Conservation (phyloP, 2,797 vertebrate species). For the Mus caroli region DNA sequence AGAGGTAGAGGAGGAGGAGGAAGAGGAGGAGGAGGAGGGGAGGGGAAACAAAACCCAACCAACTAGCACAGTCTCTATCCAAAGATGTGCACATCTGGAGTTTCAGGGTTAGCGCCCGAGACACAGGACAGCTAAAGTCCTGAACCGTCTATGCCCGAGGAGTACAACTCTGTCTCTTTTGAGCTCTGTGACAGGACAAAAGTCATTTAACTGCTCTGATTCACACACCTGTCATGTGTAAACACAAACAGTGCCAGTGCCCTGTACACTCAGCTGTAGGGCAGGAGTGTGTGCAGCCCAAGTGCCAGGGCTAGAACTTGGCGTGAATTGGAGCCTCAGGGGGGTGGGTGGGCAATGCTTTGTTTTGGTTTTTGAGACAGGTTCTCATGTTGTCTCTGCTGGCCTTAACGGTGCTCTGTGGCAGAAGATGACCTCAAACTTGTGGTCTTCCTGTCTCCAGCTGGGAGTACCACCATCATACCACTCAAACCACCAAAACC, state of each 20-base stretch:
- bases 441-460: background rate
- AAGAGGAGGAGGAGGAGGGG: too few species aligned
- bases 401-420: background rate
- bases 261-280: too few species aligned
- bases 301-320: background rate
- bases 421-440: background rate
- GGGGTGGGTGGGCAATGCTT: background rate
- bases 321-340: background rate
- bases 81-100: background rate
- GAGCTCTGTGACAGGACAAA: background rate
- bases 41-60: background rate
- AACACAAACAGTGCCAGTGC: background rate
- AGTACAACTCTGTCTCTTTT: background rate
- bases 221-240: background rate
- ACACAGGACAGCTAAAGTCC: background rate
- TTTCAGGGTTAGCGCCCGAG: background rate
- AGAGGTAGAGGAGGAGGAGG: too few species aligned
- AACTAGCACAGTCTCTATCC: background rate
- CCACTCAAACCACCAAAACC: background rate
- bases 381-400: background rate
- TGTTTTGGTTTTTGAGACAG: background rate
- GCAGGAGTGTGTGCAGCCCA: background rate
- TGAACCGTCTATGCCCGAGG: background rate
- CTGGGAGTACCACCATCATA: background rate
- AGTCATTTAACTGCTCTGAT: conserved; percentile 4